Evolutionary conservation across 2,797 vertebrate species (phyloP).

Genomic region (Emys orbicularis): DNA sequence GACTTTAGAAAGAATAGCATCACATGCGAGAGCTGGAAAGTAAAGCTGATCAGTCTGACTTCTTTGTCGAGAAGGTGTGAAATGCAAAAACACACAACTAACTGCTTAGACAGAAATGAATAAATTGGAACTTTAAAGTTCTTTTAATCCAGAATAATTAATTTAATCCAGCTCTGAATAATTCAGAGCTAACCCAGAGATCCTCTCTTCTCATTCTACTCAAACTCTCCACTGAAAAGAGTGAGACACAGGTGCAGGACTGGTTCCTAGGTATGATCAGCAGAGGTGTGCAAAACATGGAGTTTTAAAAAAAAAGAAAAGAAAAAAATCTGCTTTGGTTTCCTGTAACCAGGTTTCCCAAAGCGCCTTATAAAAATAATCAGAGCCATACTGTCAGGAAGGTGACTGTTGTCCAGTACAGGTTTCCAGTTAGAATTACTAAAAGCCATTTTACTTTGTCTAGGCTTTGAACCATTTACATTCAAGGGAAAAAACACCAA

Average conservation of each 20-base stretch:
- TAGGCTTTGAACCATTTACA: background rate
- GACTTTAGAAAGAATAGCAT: rapidly evolving
- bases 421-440: conserved; percentile 39
- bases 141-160: background rate
- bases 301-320: background rate
- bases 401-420: conserved; percentile 12
- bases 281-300: background rate
- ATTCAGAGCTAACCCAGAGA: background rate
- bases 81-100: background rate
- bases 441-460: conserved; percentile 7
- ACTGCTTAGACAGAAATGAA: background rate
- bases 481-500: background rate
- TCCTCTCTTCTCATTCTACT: background rate
- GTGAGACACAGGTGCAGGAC: background rate
- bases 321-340: background rate
- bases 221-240: background rate
- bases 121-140: background rate
- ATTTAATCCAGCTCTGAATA: background rate
- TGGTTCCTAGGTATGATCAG: background rate
- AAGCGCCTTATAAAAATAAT: background rate
- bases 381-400: background rate
- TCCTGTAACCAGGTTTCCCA: background rate
- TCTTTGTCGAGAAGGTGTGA: background rate
- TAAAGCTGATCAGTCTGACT: background rate
- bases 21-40: background rate